Conservation (phyloP, 2,797 vertebrate genomes). For the Mastacembelus armatus region DNA sequence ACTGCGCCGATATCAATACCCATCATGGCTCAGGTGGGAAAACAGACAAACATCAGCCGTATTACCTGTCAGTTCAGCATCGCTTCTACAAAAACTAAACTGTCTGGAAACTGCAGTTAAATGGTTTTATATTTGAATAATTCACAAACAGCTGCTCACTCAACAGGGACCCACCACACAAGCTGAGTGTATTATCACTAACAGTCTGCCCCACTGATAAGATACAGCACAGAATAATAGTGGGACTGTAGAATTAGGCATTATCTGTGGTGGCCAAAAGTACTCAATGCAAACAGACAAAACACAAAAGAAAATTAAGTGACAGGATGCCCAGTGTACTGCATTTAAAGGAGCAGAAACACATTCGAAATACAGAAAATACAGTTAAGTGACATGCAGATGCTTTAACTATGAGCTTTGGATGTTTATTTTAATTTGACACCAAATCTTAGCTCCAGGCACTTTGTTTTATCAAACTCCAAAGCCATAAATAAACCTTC, state of each 20-base stretch:
- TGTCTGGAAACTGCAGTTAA: constrained; percentile 50
- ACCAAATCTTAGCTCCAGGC: too few species aligned
- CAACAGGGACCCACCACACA: constrained; percentile 36
- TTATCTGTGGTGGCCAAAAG: background rate
- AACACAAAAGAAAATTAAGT: background rate
- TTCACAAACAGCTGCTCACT: constrained; percentile 60
- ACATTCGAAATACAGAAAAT: too few species aligned
- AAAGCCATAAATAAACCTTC: too few species aligned
- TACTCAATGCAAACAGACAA: background rate
- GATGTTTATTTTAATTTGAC: too few species aligned
- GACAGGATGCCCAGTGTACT: background rate
- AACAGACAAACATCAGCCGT: constrained; percentile 20
- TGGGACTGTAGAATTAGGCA: background rate
- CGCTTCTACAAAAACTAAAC: constrained; percentile 48
- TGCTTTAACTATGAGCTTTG: too few species aligned
- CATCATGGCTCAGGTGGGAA: constrained; percentile 36
- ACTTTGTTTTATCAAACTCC: background rate
- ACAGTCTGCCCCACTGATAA: constrained; percentile 50
- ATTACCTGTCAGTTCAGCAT: constrained; percentile 39
- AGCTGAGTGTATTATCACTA: constrained; percentile 33
- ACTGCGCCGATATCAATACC: constrained; percentile 16
- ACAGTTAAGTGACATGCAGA: background rate
- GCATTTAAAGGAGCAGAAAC: background rate
- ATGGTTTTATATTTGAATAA: constrained; percentile 59
- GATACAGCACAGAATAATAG: constrained; percentile 6